These are phyloP conservation scores for Melanotaenia parkinsoni DNA, from an alignment of 2,797 vertebrate genomes.

Conservation along the genomic window DNA sequence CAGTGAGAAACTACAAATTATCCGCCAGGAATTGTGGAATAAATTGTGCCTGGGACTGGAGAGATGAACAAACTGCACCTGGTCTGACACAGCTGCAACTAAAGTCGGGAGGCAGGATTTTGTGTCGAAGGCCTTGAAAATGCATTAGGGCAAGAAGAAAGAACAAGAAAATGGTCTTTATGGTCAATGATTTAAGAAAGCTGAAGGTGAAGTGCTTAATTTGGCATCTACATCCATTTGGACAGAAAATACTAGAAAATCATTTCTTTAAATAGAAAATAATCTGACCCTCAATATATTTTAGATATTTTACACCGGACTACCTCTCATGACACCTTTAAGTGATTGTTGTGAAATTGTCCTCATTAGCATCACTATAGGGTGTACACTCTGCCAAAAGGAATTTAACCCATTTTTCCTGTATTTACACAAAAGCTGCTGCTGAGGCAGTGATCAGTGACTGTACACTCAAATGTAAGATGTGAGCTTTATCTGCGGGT, in stretches of 20 bases:
- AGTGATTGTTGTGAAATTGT: background rate
- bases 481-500: conserved; percentile 28
- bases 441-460: background rate
- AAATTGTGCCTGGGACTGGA: conserved; percentile 86
- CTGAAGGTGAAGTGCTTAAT: conserved; percentile 21
- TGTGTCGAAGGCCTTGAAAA: conserved; percentile 39
- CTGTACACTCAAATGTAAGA: background rate
- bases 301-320: conserved; percentile 14
- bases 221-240: conserved; percentile 11
- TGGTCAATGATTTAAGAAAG: conserved; percentile 34
- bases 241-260: conserved; percentile 11
- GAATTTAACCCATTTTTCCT: background rate
- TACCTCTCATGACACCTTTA: background rate
- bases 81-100: conserved; percentile 82
- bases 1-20: conserved; percentile 76
- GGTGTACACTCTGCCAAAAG: background rate
- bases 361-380: background rate
- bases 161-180: conserved; percentile 27
- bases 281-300: conserved; percentile 7
- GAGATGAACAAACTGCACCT: conserved; percentile 85
- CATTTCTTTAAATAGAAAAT: conserved; percentile 3
- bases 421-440: background rate
- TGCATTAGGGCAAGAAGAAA: conserved; percentile 39
- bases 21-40: conserved; percentile 86
- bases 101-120: conserved; percentile 58